Percentiles rank a stretch among this genome's conserved stretches.
Conservation (phyloP, 2,113 vertebrate species). For the Brienomyrus brachyistius region DNA sequence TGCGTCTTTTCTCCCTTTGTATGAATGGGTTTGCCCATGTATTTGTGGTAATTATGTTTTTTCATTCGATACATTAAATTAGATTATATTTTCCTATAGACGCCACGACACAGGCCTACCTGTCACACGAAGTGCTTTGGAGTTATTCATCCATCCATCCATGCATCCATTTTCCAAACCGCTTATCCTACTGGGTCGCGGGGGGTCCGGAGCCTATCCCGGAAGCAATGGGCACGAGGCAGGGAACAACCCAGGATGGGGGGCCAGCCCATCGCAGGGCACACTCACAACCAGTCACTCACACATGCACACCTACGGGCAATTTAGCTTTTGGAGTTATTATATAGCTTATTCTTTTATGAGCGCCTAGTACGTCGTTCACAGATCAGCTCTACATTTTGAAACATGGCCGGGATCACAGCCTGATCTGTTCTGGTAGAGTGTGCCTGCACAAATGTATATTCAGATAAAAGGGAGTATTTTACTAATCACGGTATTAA, state of each 20-base stretch:
- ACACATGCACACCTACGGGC: no score
- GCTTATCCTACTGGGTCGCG: no score
- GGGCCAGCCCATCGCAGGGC: no score
- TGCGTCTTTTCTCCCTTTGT: background rate
- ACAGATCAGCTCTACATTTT: background rate
- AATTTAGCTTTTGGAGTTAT: background rate
- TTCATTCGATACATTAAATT: background rate
- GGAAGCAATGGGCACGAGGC: no score
- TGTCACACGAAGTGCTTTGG: background rate
- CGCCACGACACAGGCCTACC: background rate
- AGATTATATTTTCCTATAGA: background rate
- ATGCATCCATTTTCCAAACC: no score
- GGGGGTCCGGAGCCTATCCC: no score
- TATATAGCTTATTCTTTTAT: background rate
- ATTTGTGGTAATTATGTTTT: background rate
- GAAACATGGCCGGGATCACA: background rate
- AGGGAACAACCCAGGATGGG: no score
- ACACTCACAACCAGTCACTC: no score
- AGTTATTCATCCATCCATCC: no score
- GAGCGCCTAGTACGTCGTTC: background rate
- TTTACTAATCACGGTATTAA: background rate
- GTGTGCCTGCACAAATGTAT: constrained; percentile 15
- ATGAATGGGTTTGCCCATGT: background rate
- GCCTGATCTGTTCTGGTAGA: constrained; percentile 10
- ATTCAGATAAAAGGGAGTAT: constrained; percentile 19